These are phyloP conservation scores for Hymenopus coronatus DNA, from an alignment of 2,888 invertebrate species.

Conservation along the genomic window DNA sequence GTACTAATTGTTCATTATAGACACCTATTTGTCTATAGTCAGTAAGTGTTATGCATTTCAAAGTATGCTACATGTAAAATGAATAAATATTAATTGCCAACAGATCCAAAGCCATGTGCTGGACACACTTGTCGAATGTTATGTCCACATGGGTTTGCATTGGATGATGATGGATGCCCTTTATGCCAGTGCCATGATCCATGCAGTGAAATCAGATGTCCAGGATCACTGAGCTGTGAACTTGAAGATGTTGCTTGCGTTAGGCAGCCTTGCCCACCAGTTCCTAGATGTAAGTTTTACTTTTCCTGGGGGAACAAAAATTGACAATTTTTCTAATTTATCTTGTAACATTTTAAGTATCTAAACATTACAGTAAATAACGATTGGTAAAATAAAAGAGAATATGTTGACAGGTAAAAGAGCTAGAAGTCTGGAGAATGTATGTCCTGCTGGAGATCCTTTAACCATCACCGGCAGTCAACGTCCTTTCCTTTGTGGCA, in stretches of 20 bases:
- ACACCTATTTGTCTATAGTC: too few species aligned
- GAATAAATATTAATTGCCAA: not conserved
- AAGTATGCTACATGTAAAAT: too few species aligned
- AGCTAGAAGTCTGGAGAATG: constrained; percentile 70
- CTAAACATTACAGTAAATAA: not conserved
- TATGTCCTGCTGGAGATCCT: constrained; percentile 70
- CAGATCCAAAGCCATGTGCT: constrained; percentile 66
- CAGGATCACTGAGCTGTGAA: constrained; percentile 72
- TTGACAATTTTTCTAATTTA: not conserved
- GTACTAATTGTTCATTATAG: too few species aligned
- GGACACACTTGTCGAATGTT: constrained; percentile 84
- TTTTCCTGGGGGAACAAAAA: too few species aligned
- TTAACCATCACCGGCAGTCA: constrained; percentile 68
- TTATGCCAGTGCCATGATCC: constrained; percentile 59
- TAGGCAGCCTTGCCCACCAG: constrained; percentile 76
- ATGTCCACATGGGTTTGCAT: constrained; percentile 77
- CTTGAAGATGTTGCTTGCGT: constrained; percentile 75
- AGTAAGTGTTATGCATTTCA: too few species aligned
- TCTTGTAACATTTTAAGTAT: not conserved
- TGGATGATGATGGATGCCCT: constrained; percentile 66
- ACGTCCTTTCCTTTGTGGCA: constrained; percentile 79
- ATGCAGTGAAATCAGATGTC: constrained; percentile 61
- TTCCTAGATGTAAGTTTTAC: constrained; percentile 68
- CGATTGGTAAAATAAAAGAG: not conserved
- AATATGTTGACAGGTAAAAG: constrained; percentile 57